Percentiles rank a stretch among this genome's conserved stretches.
These are phyloP conservation scores for Myiotriccus ornatus DNA, from an alignment of 2,797 vertebrate genomes.

Conservation along the genomic window DNA sequence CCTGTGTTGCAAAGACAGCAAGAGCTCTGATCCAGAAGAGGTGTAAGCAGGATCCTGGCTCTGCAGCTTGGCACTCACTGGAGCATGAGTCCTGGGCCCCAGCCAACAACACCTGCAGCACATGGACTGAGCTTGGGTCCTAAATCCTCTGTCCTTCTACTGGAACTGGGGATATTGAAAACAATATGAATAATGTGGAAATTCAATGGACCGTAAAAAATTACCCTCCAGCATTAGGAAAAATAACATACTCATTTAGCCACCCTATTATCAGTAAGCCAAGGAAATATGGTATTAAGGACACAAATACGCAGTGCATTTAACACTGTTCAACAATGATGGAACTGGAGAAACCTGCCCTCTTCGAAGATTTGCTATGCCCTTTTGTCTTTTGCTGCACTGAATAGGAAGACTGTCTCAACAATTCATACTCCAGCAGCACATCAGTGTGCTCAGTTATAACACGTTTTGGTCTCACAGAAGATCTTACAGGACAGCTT, in stretches of 20 bases:
- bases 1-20: not conserved
- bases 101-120: not conserved
- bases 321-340: not conserved
- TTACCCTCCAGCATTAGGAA: not conserved
- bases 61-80: not conserved
- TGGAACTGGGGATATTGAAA: not conserved
- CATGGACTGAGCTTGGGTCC: not conserved
- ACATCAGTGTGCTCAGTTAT: not conserved
- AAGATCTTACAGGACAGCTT: not conserved
- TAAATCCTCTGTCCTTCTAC: not conserved
- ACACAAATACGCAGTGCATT: not conserved
- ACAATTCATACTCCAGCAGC: not conserved
- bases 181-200: not conserved
- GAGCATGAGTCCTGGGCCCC: not conserved
- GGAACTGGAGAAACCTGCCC: not conserved
- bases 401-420: not conserved
- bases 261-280: not conserved
- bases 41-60: not conserved
- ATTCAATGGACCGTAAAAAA: not conserved
- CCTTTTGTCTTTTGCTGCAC: not conserved
- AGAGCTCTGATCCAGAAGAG: not conserved
- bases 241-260: not conserved
- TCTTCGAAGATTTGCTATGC: not conserved
- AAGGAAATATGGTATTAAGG: not conserved
- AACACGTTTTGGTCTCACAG: not conserved